A percentile compares a stretch with the other conserved stretches of the same genome.
These are phyloP conservation scores for Fistularia tabacaria DNA, from an alignment of 2,797 vertebrate species.

Conservation along the genomic window DNA sequence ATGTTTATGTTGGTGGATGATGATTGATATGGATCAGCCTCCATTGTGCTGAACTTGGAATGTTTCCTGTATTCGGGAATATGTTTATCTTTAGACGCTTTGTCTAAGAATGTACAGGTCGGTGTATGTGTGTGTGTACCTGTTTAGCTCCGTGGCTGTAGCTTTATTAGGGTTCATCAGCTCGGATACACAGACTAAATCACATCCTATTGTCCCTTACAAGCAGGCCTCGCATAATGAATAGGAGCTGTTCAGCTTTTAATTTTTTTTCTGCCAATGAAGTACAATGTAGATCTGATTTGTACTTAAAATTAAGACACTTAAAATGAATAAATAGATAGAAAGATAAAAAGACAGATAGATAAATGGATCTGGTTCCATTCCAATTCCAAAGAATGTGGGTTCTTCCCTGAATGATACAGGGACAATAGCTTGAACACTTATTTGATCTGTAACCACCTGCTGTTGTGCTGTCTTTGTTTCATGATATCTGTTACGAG, in stretches of 20 bases:
- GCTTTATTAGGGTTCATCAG: slow-evolving; percentile 71
- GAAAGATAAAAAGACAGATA: too few relatives aligned
- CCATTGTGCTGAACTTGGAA: slow-evolving; percentile 42
- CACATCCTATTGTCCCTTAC: slow-evolving; percentile 55
- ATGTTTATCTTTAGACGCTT: slow-evolving; percentile 26
- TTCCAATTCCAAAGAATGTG: slow-evolving; percentile 1
- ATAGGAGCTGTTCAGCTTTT: too few relatives aligned
- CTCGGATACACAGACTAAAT: slow-evolving; percentile 49
- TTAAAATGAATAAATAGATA: slow-evolving; percentile 4
- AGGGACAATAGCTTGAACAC: background rate
- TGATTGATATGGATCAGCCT: slow-evolving; percentile 56
- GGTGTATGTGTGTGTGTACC: slow-evolving; percentile 8
- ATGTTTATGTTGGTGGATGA: slow-evolving; percentile 60
- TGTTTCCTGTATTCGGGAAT: slow-evolving; percentile 24
- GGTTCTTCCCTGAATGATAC: background rate
- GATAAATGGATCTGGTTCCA: background rate
- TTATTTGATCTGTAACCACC: slow-evolving; percentile 24
- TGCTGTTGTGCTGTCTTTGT: background rate
- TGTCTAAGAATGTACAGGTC: background rate
- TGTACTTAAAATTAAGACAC: slow-evolving; percentile 21
- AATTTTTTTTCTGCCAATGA: background rate
- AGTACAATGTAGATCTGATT: slow-evolving; percentile 7
- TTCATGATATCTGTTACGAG: background rate
- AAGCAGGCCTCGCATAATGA: slow-evolving; percentile 12
- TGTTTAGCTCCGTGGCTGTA: slow-evolving; percentile 33